Evolutionary conservation across 2,888 invertebrate genomes (phyloP), one percentile per base, ranked within the genome.

Genomic region (Zele albiditarsus): DNA sequence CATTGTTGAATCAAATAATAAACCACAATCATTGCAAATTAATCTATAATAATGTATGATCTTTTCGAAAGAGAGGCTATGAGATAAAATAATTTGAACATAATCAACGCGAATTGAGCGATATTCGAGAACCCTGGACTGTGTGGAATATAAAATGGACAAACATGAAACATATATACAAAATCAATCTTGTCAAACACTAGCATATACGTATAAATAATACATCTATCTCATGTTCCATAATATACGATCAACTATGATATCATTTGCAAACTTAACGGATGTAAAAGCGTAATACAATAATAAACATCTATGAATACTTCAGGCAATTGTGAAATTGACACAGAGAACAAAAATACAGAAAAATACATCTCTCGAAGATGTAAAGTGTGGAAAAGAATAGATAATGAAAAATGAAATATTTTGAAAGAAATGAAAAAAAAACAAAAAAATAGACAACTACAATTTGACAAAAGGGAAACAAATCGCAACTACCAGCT

Each of bases 401-500:
- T 1, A 58, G 31, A 66, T 6, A 46, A 60, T n/a, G n/a, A 42
- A 25, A 16, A 62, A 33, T 38, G 60, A 49, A 31, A 28, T n/a
- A 60, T 12, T 27, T 8, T 46, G 20, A 31, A 28, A 70, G 28
- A 53, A 68, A 68, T 33, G 49, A 42, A 57, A 70, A 23, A 27
- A 38, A 65, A 38, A 23, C 38, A 58, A 71, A 58, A 53, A 65
- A 62, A 25, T 25, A 25, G 46, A 73, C 58, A 62, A 69, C 66
- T 38, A 68, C 71, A 71, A 77, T 28, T 77, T 38, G 78, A 80
- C 76, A 75, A 66, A 67, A 76, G 42, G 60, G 25, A 27, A 74
- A 75, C 68, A 67, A 79, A 75, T 74, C 73, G 83, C 49, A 76
- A 76, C 77, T 79, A 79, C 75, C 78, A 80, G 71, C 77, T 79